These are phyloP conservation scores for Gallinago undulata DNA, from an alignment of 2,113 vertebrate species.

Conservation along the genomic window DNA sequence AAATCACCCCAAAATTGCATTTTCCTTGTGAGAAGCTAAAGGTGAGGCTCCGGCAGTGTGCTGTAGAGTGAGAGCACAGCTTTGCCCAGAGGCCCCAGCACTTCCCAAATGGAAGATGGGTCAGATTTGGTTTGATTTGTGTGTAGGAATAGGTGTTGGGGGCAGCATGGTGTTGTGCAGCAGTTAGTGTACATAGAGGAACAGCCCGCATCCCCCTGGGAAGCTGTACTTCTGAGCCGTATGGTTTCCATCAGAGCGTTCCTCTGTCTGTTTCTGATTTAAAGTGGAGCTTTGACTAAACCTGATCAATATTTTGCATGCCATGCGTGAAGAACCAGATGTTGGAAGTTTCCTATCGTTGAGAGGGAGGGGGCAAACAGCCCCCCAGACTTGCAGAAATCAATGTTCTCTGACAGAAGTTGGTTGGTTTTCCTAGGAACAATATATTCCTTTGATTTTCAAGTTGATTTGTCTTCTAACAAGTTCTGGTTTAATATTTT, in stretches of 20 bases:
- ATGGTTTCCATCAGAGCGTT: conserved; percentile 73
- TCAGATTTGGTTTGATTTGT: neutral
- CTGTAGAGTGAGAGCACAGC: neutral
- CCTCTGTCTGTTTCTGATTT: conserved; percentile 71
- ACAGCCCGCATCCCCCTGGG: neutral
- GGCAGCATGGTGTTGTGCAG: fast-evolving
- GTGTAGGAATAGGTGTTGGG: neutral
- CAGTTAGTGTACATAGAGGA: neutral
- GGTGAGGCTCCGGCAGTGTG: fast-evolving
- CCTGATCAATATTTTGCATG: conserved; percentile 94
- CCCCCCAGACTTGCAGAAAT: conserved; percentile 86
- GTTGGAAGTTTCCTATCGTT: conserved; percentile 91
- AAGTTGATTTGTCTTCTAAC: conserved; percentile 72
- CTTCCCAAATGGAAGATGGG: neutral
- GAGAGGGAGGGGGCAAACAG: conserved; percentile 65
- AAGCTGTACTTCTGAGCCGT: conserved; percentile 65
- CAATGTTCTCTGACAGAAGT: conserved; percentile 82
- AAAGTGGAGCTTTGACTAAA: conserved; percentile 84
- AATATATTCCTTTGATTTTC: conserved; percentile 69
- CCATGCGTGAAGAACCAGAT: conserved; percentile 96
- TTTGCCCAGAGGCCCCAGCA: fast-evolving
- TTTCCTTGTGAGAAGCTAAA: neutral
- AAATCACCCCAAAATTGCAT: fast-evolving
- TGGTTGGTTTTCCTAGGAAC: conserved; percentile 73
- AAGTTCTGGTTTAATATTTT: conserved; percentile 60